Conservation (phyloP, 2,113 vertebrate species). For the Pituophis catenifer region DNA sequence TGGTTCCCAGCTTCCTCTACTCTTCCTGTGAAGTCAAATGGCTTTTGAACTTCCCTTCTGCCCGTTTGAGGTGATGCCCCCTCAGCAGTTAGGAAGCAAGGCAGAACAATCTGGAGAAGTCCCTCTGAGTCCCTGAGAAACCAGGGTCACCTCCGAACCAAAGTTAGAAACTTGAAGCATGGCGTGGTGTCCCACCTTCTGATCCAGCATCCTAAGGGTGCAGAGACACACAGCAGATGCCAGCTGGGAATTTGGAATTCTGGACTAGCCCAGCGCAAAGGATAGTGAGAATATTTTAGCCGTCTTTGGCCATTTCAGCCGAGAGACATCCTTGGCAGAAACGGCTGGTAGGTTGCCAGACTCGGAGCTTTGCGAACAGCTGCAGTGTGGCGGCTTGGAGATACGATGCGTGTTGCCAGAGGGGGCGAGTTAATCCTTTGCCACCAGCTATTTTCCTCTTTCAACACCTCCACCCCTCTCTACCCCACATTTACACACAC, state of each 20-base stretch:
- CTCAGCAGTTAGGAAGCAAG: neutral
- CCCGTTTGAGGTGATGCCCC: neutral
- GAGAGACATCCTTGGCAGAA: neutral
- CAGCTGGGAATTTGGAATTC: neutral
- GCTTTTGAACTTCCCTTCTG: neutral
- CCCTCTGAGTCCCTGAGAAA: accelerated
- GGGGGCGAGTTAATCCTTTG: neutral
- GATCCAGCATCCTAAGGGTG: neutral
- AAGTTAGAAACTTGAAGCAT: neutral
- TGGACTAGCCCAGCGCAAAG: neutral
- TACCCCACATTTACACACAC: neutral
- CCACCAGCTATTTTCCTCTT: neutral
- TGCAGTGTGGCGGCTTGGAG: neutral
- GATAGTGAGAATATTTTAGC: neutral
- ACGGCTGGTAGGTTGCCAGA: neutral
- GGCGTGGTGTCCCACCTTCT: neutral
- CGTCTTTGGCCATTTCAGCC: neutral
- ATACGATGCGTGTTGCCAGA: neutral
- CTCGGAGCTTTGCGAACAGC: neutral
- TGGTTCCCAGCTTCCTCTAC: neutral
- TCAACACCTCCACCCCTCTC: neutral
- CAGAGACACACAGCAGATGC: no score
- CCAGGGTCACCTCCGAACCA: neutral
- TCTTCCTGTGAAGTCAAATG: neutral
- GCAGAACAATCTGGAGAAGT: accelerated